Percentiles rank a stretch among this genome's conserved stretches.
These are phyloP conservation scores for Peribatodes rhomboidaria DNA, from an alignment of 2,888 invertebrate species.

Conservation along the genomic window DNA sequence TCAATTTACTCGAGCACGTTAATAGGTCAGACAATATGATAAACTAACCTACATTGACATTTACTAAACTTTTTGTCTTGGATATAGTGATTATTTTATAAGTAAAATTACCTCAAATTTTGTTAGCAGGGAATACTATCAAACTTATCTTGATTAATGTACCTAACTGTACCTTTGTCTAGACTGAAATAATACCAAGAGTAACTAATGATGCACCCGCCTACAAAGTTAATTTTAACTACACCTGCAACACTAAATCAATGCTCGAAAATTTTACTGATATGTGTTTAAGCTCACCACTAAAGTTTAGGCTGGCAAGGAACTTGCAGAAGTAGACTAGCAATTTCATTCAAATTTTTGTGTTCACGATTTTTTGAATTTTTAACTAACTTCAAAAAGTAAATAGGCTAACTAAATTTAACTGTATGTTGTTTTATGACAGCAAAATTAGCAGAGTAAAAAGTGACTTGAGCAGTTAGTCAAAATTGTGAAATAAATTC, in stretches of 20 bases:
- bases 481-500: no score
- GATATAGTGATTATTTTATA: no score
- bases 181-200: not conserved
- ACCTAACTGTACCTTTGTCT: not conserved
- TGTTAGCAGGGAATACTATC: not conserved
- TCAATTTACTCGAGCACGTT: slow-evolving; percentile 7
- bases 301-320: no score
- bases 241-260: slow-evolving; percentile 12
- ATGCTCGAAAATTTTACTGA: not conserved
- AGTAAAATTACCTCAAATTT: no score
- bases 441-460: no score
- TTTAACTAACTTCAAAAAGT: no score
- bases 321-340: no score
- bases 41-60: not conserved
- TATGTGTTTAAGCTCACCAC: not conserved
- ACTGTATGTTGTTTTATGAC: no score
- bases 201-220: slow-evolving; percentile 2
- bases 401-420: no score
- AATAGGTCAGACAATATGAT: slow-evolving; percentile 1
- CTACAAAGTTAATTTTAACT: slow-evolving; percentile 8
- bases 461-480: no score
- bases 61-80: not conserved
- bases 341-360: no score
- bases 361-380: no score
- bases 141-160: not conserved